Evolutionary conservation across 2,797 vertebrate genomes (phyloP).

Genomic region (Rhinoraja longicauda): DNA sequence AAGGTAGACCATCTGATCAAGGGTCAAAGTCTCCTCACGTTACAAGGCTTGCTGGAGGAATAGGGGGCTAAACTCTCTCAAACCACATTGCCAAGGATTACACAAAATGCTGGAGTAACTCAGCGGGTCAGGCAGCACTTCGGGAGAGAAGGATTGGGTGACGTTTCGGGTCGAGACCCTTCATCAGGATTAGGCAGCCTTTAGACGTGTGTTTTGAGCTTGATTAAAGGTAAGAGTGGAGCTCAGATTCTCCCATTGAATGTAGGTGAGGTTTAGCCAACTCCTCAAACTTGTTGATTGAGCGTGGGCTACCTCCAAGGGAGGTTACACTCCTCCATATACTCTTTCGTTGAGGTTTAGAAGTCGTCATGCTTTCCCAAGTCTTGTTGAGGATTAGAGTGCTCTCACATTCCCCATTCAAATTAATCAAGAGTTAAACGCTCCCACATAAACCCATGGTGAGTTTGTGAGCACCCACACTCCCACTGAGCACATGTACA

Average conservation of each 20-base stretch:
- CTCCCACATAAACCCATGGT: background rate
- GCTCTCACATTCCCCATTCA: background rate
- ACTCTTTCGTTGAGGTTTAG: no score
- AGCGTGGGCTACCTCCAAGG: no score
- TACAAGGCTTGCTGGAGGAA: background rate
- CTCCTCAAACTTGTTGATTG: no score
- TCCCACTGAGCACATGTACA: no score
- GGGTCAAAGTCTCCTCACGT: background rate
- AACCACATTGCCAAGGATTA: no score
- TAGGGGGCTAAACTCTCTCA: background rate
- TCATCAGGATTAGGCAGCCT: background rate
- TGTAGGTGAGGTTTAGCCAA: no score
- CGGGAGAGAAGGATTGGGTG: no score
- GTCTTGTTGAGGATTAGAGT: background rate
- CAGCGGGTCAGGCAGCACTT: no score
- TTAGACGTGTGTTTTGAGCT: background rate
- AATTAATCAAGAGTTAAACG: background rate
- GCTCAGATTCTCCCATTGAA: background rate
- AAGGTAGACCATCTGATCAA: background rate
- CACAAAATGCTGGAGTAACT: no score
- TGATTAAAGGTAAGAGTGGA: background rate
- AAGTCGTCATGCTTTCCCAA: no score
- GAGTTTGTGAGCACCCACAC: background rate
- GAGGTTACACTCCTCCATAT: no score
- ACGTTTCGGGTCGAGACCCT: no score